Base-by-base conservation (phyloP, 2,888 invertebrate genomes). In the Tanytarsus gracilentus region DNA sequence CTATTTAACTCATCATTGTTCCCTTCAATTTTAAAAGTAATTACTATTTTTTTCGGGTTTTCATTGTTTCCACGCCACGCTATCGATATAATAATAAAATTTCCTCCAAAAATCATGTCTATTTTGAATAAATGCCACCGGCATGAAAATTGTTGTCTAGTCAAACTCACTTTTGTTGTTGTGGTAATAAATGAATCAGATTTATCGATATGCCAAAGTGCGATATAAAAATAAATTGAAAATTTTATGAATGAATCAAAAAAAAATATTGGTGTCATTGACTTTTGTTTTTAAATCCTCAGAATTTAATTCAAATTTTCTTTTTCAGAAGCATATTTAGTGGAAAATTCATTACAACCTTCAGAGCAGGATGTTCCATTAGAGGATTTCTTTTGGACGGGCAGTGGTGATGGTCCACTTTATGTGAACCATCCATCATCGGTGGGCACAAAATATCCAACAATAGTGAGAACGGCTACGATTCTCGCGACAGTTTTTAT, bases 381-480 rank as follows among this genome's bases (percentile, higher is more conserved):
- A 61, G 89, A 90, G 67, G 90, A 91, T 71, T 92, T 91, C 73
- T 86, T 92, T 71, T 91, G 91, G 91, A 88, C 88, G 0, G 90
- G 90, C 0, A 86, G 87, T 0, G 90, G 90, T 0, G 90, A 90
- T 69, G 89, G 87, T 0, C 83, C 85, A 0, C 78, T 79, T 1
- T 73, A 69, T 61, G 64, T 72, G 6, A 71, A 73, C 68, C 68
- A 71, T 66, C 59, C 75, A 76, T 1, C 67, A 27, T n/a, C 36
- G 8, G 11, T 23, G 9, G 48, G 33, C 7, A 21, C 74, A 6
- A 73, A 73, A 6, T 75, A 79, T 0, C 58, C 58, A 18, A 77
- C 83, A 7, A 78, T 84, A 39, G 79, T 80, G 51, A 81, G 82
- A 67, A 80, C 80, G 8, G 84, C 84, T 63, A 86, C 85, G 0